Evolutionary conservation across 2,888 invertebrate species (phyloP).

Genomic region (Heliconius ethilla): DNA sequence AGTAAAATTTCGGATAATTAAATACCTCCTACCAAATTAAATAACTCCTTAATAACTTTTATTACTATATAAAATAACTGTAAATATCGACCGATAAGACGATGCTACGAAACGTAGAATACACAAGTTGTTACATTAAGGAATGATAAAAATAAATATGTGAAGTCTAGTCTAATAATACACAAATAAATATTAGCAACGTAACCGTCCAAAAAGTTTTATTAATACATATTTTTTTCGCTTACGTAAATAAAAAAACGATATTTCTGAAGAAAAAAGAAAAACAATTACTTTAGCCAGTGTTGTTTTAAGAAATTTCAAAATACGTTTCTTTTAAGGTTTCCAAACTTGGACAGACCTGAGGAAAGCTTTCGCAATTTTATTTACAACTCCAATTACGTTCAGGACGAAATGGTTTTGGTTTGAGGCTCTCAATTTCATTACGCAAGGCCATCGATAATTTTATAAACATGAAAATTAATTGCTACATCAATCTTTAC

Average conservation of each 20-base stretch:
- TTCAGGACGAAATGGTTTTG: constrained; percentile 41
- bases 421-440: constrained; percentile 35
- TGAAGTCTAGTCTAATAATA: background rate
- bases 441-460: constrained; percentile 29
- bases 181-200: background rate
- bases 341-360: constrained; percentile 67
- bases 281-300: constrained; percentile 27
- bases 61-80: too few relatives aligned
- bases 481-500: constrained; percentile 5
- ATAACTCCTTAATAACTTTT: background rate
- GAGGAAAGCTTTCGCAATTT: constrained; percentile 58
- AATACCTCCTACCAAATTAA: background rate
- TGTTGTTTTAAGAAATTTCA: constrained; percentile 48
- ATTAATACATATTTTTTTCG: background rate
- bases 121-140: too few relatives aligned
- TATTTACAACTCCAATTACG: constrained; percentile 54
- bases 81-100: too few relatives aligned
- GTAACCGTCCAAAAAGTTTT: background rate
- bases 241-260: background rate
- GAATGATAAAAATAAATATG: background rate
- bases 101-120: too few relatives aligned
- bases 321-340: constrained; percentile 67
- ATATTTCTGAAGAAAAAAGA: background rate
- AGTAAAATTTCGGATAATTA: background rate
- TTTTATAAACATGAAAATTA: background rate